These are phyloP conservation scores for Rhizomys pruinosus DNA, from an alignment of 2,113 vertebrate genomes.

Conservation along the genomic window DNA sequence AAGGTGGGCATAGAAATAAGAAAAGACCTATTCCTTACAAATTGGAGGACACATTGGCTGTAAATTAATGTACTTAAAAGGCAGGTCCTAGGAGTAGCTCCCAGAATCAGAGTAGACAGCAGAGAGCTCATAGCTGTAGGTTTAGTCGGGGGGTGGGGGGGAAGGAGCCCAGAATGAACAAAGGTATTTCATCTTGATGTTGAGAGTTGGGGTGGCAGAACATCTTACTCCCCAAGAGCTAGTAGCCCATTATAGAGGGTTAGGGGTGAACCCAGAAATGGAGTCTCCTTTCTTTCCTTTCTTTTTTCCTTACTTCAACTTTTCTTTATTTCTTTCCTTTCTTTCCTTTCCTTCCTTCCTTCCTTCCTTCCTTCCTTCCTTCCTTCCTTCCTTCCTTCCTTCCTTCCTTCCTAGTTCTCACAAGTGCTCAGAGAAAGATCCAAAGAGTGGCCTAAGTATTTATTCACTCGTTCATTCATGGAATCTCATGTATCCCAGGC, in stretches of 20 bases:
- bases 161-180: not conserved
- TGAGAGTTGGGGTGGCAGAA: not conserved
- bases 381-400: not conserved
- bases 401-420: not conserved
- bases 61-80: not conserved
- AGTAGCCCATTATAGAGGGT: not conserved
- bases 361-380: no score
- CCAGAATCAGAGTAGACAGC: not conserved
- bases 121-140: not conserved
- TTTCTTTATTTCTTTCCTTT: not conserved
- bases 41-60: not conserved
- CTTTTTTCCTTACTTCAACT: not conserved
- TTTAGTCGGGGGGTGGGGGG: not conserved
- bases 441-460: not conserved
- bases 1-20: not conserved
- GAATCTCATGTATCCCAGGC: not conserved
- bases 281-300: not conserved
- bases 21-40: slow-evolving; percentile 4
- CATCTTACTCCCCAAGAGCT: not conserved
- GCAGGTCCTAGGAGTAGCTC: not conserved
- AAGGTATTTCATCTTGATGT: not conserved
- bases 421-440: not conserved
- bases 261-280: not conserved
- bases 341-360: no score
- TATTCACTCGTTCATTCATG: not conserved